A percentile compares a stretch with the other conserved stretches of the same genome.
Conservation (phyloP, 2,888 invertebrate genomes). For the Phengaris alcon region DNA sequence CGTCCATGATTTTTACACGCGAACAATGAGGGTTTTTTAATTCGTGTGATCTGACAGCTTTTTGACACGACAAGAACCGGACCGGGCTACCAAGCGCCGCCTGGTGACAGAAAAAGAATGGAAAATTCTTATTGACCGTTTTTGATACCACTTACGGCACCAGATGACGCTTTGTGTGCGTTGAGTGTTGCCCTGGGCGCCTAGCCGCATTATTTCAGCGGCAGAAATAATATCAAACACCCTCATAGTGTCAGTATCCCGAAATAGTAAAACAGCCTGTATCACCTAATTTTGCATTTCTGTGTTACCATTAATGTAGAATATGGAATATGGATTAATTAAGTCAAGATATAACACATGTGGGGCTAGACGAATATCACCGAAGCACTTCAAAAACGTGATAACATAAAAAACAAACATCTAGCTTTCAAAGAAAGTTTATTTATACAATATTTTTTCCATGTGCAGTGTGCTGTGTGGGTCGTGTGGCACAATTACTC, state of each 20-base stretch:
- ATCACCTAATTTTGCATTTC: background rate
- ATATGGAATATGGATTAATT: background rate
- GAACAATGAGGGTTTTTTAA: too few relatives aligned
- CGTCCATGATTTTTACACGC: too few relatives aligned
- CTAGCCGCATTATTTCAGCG: background rate
- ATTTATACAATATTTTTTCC: constrained; percentile 65
- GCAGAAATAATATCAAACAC: background rate
- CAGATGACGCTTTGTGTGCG: too few relatives aligned
- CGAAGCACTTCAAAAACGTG: constrained; percentile 29
- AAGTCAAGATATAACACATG: background rate
- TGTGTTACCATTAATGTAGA: background rate
- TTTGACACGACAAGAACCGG: too few relatives aligned
- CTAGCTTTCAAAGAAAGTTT: constrained; percentile 68
- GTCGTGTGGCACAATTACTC: constrained; percentile 72
- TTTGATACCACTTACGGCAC: too few relatives aligned
- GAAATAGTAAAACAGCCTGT: background rate
- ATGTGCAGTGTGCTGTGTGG: constrained; percentile 53
- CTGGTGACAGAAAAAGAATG: too few relatives aligned
- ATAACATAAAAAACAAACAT: constrained; percentile 42
- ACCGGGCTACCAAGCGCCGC: too few relatives aligned
- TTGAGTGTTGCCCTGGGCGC: too few relatives aligned
- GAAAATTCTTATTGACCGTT: too few relatives aligned
- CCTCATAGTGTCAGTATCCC: background rate
- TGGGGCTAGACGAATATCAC: background rate
- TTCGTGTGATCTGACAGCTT: too few relatives aligned